Evolutionary conservation across 1,140 invertebrate genomes (phyloP).

Genomic region (Euborellia annulipes): DNA sequence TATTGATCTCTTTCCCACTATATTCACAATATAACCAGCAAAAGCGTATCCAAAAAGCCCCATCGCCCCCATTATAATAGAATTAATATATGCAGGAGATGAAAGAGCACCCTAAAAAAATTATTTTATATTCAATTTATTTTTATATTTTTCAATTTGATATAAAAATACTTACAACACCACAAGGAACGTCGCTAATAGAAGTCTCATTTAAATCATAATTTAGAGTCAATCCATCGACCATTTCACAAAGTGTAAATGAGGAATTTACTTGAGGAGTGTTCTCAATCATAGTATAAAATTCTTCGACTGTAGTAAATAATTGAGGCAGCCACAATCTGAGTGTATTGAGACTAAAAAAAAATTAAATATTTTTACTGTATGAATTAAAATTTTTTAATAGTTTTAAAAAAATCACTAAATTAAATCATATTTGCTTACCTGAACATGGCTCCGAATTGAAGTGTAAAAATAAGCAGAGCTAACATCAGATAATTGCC

Average conservation of each 20-base stretch:
- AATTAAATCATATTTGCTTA: no score
- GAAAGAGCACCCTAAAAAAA: not conserved
- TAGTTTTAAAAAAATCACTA: not conserved
- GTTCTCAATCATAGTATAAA: slow-evolving; percentile 12
- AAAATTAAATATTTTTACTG: not conserved
- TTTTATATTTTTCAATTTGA: no score
- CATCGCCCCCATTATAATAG: slow-evolving; percentile 27
- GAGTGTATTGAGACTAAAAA: slow-evolving; percentile 25
- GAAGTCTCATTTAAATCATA: slow-evolving; percentile 9
- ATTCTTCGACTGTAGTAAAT: slow-evolving; percentile 26
- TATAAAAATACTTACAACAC: no score
- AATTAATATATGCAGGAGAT: slow-evolving; percentile 21
- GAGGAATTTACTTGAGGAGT: not conserved
- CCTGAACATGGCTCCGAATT: slow-evolving; percentile 14
- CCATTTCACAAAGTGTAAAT: slow-evolving; percentile 20
- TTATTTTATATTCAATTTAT: no score
- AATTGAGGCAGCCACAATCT: slow-evolving; percentile 29
- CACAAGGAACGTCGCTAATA: no score
- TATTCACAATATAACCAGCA: slow-evolving; percentile 26
- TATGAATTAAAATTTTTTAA: not conserved
- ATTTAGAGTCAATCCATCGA: no score
- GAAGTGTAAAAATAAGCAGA: not conserved
- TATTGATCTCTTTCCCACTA: slow-evolving; percentile 22
- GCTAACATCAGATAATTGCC: not conserved
- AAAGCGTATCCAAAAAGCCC: slow-evolving; percentile 26